Conservation (phyloP, 1,140 invertebrate genomes). For the Drosophila leontia region DNA sequence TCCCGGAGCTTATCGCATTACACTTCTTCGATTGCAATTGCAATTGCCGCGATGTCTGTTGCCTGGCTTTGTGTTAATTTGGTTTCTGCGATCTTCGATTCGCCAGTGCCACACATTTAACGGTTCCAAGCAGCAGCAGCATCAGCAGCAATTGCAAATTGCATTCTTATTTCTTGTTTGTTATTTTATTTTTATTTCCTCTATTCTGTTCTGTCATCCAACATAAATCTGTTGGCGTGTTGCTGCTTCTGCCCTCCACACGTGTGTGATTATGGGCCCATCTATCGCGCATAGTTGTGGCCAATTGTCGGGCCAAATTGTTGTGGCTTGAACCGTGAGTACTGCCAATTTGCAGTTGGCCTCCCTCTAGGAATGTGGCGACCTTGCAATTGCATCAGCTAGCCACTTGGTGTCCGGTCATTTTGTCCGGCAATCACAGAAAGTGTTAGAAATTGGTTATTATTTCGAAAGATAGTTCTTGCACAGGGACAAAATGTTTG, state of each 20-base stretch:
- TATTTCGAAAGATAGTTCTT: not conserved
- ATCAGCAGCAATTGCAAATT: conserved; percentile 73
- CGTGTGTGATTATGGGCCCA: conserved; percentile 32
- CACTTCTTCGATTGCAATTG: conserved; percentile 56
- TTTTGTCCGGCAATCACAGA: conserved; percentile 15
- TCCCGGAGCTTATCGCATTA: conserved; percentile 72
- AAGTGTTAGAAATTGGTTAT: conserved; percentile 23
- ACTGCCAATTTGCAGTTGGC: conserved; percentile 55
- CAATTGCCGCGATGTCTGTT: conserved; percentile 35
- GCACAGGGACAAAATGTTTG: not conserved
- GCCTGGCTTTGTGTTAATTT: conserved; percentile 72
- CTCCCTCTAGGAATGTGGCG: conserved; percentile 57
- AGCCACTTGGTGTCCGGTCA: conserved; percentile 10
- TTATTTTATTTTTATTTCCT: conserved; percentile 28
- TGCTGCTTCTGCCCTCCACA: conserved; percentile 43
- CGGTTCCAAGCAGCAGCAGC: conserved; percentile 41
- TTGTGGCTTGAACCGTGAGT: conserved; percentile 58
- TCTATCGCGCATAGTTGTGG: conserved; percentile 59
- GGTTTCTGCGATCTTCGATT: conserved; percentile 68
- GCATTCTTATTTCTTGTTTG: conserved; percentile 45
- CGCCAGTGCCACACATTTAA: conserved; percentile 70
- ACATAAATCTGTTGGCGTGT: conserved; percentile 62
- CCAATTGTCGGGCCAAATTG: conserved; percentile 67
- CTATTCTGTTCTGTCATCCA: conserved; percentile 38
- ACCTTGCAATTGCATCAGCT: conserved; percentile 58